Evolutionary conservation across 2,113 vertebrate species (phyloP), one percentile per base, ranked within the genome.

Genomic region (Burhinus bistriatus): DNA sequence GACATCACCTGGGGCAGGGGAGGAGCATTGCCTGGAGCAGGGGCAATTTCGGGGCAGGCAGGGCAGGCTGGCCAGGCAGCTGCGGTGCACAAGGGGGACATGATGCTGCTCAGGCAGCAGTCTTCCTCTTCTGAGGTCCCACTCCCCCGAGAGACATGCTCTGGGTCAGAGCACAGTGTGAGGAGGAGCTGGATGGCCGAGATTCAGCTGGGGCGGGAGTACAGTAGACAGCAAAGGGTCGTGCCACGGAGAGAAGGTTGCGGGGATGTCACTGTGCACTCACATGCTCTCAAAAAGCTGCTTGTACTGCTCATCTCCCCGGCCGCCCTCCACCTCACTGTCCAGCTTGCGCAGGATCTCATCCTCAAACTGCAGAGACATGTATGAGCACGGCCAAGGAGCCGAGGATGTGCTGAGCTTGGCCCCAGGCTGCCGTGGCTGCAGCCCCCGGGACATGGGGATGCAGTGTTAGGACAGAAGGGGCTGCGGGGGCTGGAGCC

Each of bases 291-390:
- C 69, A 38, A 97, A 97, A 26, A 97, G 97, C 69, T 95, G 81
- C 94, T 97, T 96, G 93, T 97, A 98, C 91, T 98, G 96, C 82
- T 97, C 95, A 0, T 97, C 97, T 4, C 97, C 97, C 0, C 96
- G 94, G 65, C 97, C 97, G 0, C 97, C 97, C 93, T 97, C 97
- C 95, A 97, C 97, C 93, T 97, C 95, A 7, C 96, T 96, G 95
- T 97, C 97, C 86, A 98, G 71, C 49, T 86, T 83, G 76, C 57
- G 93, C 89, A 98, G 94, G 86, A 98, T 91, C 96, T 98, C 97
- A 0, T 97, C 97, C 84, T 98, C 97, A 13, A 98, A 97, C 97
- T 98, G 93, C 52, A 17, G n/a, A 82, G 52, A 52, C 0, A 3
- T 1, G 9, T 2, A 0, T 36, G 62, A 88, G 71, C 3, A 0